These are phyloP conservation scores for Takifugu bimaculatus DNA, from an alignment of 2,113 vertebrate species.

Conservation along the genomic window DNA sequence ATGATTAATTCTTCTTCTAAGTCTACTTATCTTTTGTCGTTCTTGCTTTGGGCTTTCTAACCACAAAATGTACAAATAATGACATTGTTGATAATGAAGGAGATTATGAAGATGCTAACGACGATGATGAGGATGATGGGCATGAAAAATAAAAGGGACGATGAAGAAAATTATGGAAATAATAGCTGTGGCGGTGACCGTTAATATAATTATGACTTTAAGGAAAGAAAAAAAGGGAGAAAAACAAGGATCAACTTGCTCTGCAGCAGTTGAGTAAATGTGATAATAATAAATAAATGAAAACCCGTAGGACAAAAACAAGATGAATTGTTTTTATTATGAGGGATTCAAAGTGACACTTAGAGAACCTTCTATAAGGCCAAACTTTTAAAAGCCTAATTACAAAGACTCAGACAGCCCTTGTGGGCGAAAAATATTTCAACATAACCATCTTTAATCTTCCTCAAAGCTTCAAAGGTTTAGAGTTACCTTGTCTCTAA, in stretches of 20 bases:
- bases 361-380: background rate
- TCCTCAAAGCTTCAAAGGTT: background rate
- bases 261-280: background rate
- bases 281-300: background rate
- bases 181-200: conserved; percentile 18
- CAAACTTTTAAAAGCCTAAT: background rate
- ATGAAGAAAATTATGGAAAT: conserved; percentile 38
- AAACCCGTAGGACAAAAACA: background rate
- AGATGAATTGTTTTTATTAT: background rate
- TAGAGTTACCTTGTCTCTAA: background rate
- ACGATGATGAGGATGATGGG: conserved; percentile 1
- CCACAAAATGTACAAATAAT: conserved; percentile 29
- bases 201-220: conserved; percentile 23
- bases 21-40: background rate
- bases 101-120: conserved; percentile 34
- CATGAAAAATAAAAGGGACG: conserved; percentile 22
- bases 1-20: background rate
- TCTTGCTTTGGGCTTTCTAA: conserved; percentile 29
- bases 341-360: no score
- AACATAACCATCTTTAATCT: no score
- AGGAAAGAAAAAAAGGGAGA: background rate
- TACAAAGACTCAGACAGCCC: no score
- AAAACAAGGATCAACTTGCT: background rate
- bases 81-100: conserved; percentile 36
- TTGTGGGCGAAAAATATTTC: no score